Conservation (phyloP, 2,888 invertebrate species). For the Melanotus villosus region DNA sequence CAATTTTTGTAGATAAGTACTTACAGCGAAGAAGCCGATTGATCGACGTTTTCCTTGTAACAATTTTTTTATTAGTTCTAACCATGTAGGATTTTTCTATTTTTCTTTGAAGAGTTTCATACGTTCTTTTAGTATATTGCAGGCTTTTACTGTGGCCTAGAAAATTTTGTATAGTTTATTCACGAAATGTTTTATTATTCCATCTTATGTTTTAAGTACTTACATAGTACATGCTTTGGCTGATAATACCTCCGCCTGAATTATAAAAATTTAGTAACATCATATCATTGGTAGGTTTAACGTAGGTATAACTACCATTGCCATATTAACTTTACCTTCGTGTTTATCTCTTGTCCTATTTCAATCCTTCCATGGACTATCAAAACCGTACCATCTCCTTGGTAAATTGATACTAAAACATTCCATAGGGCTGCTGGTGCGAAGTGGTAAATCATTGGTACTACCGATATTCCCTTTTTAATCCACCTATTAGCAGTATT, state of each 20-base stretch:
- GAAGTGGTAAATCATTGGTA: conserved; percentile 79
- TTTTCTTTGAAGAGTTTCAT: conserved; percentile 74
- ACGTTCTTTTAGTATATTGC: conserved; percentile 74
- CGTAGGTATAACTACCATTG: conserved; percentile 54
- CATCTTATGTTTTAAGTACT: no score
- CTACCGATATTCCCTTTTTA: conserved; percentile 80
- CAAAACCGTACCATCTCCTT: conserved; percentile 79
- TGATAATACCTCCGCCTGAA: conserved; percentile 81
- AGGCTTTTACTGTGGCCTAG: conserved; percentile 74
- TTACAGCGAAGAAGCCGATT: conserved; percentile 74
- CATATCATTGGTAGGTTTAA: conserved; percentile 77
- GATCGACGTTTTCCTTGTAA: conserved; percentile 69
- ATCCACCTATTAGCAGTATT: conserved; percentile 80
- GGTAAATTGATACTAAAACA: conserved; percentile 78
- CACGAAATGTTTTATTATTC: no score
- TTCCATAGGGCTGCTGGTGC: conserved; percentile 70
- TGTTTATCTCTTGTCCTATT: conserved; percentile 88
- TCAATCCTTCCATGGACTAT: conserved; percentile 82
- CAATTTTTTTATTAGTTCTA: conserved; percentile 72
- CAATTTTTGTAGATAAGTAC: conserved; percentile 25
- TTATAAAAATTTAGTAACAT: conserved; percentile 77
- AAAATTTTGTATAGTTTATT: conserved; percentile 33
- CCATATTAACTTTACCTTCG: conserved; percentile 77
- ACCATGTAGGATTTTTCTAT: conserved; percentile 70
- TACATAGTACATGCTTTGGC: conserved; percentile 76